Base-by-base conservation (phyloP, 2,888 invertebrate genomes). In the Perithous albicinctus region DNA sequence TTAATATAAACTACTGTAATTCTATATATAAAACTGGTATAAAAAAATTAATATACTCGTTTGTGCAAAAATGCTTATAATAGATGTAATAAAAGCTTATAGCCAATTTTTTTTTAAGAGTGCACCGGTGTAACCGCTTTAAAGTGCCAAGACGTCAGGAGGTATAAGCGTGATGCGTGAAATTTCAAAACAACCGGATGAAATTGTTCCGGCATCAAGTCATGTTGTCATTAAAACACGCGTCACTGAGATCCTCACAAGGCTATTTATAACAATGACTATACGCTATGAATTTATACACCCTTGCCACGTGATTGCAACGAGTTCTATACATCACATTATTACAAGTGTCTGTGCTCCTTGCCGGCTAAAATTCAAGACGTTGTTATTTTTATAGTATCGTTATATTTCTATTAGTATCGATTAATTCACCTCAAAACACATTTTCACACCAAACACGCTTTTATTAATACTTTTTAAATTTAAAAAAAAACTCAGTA, bases 201-300 rank as follows among this genome's bases (percentile, higher is more conserved):
- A 43, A 76, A 67, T 67, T 76, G 66, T 76, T 76, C 64, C 75
- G 75, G 67, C 46, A 51, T 73, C 67, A 46, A 69, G 69, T 74
- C 78, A 63, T 64, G 74, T 32, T 78, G 81, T 81, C 69, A 69
- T 69, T 56, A 74, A 56, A 26, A 15, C 56, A 43, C 20, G 26
- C 67, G 64, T 48, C 6, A 18, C 10, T 23, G 63, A 56, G 41
- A n/a, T 48, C 15, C 64, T 35, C 32, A 72, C 61, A 20, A 20
- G 51, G 82, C 82, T 84, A 85, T 84, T 85, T 84, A 80, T 84
- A 84, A 82, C 66, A 84, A 80, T 85, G 84, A 84, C 84, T 69
- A 72, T 82, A 72, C 67, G 41, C 48, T 48, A 64, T 72, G 64
- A 64, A 80, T 76, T 80, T 72, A 48, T 76, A 70, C 59, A 32